Conservation (phyloP, 2,888 invertebrate genomes). For the Criorhina ranunculi region DNA sequence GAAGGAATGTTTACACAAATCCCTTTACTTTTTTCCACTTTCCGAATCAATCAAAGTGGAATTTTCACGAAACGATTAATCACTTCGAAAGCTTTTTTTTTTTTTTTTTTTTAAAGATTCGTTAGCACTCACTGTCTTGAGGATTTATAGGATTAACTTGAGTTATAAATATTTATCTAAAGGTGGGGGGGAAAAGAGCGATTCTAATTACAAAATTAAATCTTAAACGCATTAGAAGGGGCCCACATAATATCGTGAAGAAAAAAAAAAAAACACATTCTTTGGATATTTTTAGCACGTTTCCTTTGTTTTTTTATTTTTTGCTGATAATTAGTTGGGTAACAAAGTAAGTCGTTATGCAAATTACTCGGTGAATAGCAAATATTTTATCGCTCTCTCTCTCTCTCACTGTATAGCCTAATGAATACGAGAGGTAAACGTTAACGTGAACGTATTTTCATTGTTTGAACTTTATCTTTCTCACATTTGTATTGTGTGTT, state of each 20-base stretch:
- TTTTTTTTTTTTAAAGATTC: too few relatives aligned
- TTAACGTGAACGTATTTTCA: constrained; percentile 45
- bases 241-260: constrained; percentile 17
- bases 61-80: constrained; percentile 25
- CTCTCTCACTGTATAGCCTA: constrained; percentile 26
- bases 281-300: too few relatives aligned
- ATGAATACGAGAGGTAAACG: constrained; percentile 40
- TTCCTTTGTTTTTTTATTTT: constrained; percentile 19
- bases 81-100: constrained; percentile 1
- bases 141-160: not conserved
- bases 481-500: not conserved
- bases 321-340: constrained; percentile 56
- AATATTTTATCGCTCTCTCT: constrained; percentile 15
- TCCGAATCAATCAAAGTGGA: constrained; percentile 26
- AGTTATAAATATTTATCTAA: constrained; percentile 11
- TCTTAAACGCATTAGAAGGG: constrained; percentile 25
- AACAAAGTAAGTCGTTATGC: constrained; percentile 69
- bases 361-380: constrained; percentile 62
- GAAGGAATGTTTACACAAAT: constrained; percentile 36
- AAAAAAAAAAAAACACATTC: not conserved
- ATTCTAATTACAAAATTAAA: not conserved
- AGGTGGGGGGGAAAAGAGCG: not conserved
- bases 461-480: constrained; percentile 31
- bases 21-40: constrained; percentile 5
- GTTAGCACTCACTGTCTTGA: not conserved